A percentile compares a stretch with the other conserved stretches of the same genome.
Evolutionary conservation across 2,888 invertebrate genomes (phyloP).

Genomic region (Trypoxylon attenuatum): DNA sequence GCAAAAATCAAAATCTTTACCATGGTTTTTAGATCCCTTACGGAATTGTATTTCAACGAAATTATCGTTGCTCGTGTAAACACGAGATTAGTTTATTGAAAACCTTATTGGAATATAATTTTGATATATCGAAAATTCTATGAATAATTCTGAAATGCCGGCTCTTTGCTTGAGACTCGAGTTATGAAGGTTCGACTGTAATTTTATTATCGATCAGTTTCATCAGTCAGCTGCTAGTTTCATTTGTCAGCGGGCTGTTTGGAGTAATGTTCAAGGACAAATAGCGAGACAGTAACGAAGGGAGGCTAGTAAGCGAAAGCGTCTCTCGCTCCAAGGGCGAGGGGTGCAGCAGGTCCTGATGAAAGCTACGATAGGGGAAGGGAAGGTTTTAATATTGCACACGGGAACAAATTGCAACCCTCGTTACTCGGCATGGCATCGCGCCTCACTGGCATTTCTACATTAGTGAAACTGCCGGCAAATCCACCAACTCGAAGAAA

Average conservation of each 20-base stretch:
- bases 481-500: slow-evolving; percentile 21
- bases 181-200: no score
- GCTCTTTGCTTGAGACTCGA: no score
- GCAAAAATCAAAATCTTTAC: slow-evolving; percentile 2
- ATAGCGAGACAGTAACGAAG: slow-evolving; percentile 14
- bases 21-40: no score
- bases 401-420: slow-evolving; percentile 55
- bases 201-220: no score
- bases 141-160: no score
- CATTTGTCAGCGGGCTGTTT: neutral
- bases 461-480: slow-evolving; percentile 27
- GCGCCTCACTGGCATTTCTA: slow-evolving; percentile 37
- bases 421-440: slow-evolving; percentile 53
- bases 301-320: slow-evolving; percentile 18
- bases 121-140: no score
- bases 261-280: neutral
- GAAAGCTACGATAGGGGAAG: slow-evolving; percentile 24
- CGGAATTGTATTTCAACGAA: no score
- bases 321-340: slow-evolving; percentile 15
- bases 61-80: no score
- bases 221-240: no score
- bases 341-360: slow-evolving; percentile 12
- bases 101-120: no score
- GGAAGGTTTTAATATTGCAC: slow-evolving; percentile 55
- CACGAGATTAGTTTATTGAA: no score